Evolutionary conservation across 1,140 invertebrate species (phyloP).

Genomic region (Magallana angulata): DNA sequence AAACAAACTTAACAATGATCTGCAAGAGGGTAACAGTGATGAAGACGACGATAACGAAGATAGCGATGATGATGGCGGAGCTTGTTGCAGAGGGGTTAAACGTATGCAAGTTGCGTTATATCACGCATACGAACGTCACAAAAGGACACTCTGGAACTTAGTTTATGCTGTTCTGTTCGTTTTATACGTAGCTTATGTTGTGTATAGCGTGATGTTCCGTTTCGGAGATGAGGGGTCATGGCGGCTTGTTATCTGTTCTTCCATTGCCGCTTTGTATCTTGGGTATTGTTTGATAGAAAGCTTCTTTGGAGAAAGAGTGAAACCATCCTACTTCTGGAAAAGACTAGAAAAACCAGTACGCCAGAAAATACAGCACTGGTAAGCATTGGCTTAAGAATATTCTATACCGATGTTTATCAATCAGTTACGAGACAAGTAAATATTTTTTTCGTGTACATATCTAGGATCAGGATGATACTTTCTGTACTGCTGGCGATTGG

Average conservation of each 20-base stretch:
- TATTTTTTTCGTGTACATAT: too few species aligned
- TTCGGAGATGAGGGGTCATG: constrained; percentile 68
- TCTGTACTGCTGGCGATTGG: constrained; percentile 11
- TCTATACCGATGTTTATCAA: too few species aligned
- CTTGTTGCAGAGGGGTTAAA: background rate
- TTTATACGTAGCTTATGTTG: constrained; percentile 54
- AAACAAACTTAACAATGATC: background rate
- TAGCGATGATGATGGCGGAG: background rate
- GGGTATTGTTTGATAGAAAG: background rate
- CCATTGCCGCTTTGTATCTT: background rate
- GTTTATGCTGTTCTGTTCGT: constrained; percentile 36
- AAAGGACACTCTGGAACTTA: constrained; percentile 28
- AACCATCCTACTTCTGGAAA: background rate
- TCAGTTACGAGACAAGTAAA: too few species aligned
- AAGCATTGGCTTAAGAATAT: background rate
- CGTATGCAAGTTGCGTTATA: background rate
- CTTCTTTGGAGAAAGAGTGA: background rate
- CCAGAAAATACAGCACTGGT: background rate
- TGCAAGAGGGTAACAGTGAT: background rate
- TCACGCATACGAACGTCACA: background rate
- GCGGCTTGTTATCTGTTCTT: constrained; percentile 61
- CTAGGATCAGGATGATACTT: background rate
- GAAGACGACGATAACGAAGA: background rate
- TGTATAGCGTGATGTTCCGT: constrained; percentile 54
- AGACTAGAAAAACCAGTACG: background rate